Evolutionary conservation across 2,888 invertebrate species (phyloP).

Genomic region (Diachrysia chrysitis): DNA sequence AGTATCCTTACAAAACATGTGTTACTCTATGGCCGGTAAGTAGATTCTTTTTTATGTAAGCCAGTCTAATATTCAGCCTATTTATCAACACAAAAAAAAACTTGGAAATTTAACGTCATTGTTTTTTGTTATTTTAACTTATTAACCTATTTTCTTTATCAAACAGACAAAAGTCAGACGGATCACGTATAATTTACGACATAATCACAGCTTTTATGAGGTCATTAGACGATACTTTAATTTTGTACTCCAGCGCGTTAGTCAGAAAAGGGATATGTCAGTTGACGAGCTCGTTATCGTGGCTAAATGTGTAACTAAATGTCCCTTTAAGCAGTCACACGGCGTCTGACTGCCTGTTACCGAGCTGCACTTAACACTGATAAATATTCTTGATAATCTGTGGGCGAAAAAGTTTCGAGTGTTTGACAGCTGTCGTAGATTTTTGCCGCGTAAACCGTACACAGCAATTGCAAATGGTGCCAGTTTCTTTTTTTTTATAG

Average conservation of each 20-base stretch:
- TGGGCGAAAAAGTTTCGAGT: constrained; percentile 22
- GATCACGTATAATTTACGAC: constrained; percentile 44
- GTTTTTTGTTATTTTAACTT: not conserved
- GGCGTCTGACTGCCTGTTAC: constrained; percentile 34
- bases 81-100: not conserved
- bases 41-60: not conserved
- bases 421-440: constrained; percentile 43
- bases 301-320: constrained; percentile 58
- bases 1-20: not conserved
- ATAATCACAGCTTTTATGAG: constrained; percentile 50
- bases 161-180: constrained; percentile 51
- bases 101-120: not conserved
- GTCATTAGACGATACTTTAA: constrained; percentile 59
- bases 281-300: constrained; percentile 60
- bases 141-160: constrained; percentile 9
- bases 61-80: not conserved
- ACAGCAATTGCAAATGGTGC: not conserved
- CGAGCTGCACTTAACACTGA: constrained; percentile 44
- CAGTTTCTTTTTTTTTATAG: not conserved
- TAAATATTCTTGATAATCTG: constrained; percentile 40
- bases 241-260: constrained; percentile 53
- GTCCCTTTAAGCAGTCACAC: constrained; percentile 48
- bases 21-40: too few relatives aligned
- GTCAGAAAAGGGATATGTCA: constrained; percentile 67
- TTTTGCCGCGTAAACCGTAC: constrained; percentile 22